Percentiles rank a stretch among this genome's conserved stretches.
phyloP scores from a whole-genome alignment of 2,888 invertebrate species.

The Pristionchus exspectatus region DNA sequence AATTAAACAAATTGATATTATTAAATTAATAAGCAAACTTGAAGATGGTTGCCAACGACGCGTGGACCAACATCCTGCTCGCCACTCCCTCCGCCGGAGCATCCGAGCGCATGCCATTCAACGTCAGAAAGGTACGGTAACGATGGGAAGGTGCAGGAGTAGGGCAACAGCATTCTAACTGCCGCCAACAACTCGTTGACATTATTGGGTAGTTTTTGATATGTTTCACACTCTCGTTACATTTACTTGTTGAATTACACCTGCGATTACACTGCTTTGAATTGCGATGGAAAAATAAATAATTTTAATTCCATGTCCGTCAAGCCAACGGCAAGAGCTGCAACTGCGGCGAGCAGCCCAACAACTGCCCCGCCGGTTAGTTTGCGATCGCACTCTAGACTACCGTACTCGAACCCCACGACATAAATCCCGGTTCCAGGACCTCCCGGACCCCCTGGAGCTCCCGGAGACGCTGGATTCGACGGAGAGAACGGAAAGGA shows the following conservation, averaged over 20 bases:
- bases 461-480: constrained; percentile 60
- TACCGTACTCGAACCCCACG: background rate
- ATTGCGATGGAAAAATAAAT: too few species aligned
- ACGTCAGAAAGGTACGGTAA: constrained; percentile 50
- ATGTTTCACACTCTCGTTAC: background rate
- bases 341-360: constrained; percentile 56
- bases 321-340: constrained; percentile 55
- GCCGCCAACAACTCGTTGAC: background rate
- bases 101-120: constrained; percentile 37
- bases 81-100: constrained; percentile 18
- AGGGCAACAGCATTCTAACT: too few species aligned
- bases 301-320: constrained; percentile 15
- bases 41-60: constrained; percentile 53
- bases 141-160: background rate
- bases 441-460: constrained; percentile 58
- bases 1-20: background rate
- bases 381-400: background rate
- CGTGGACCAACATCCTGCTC: constrained; percentile 53
- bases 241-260: background rate
- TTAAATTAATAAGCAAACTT: background rate
- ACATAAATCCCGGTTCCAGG: background rate
- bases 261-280: too few species aligned
- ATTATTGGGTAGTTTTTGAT: background rate
- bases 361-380: constrained; percentile 56
- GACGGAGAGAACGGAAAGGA: constrained; percentile 57